These are phyloP conservation scores for Apocrypta bakeri DNA, from an alignment of 1,140 invertebrate species.

Conservation along the genomic window DNA sequence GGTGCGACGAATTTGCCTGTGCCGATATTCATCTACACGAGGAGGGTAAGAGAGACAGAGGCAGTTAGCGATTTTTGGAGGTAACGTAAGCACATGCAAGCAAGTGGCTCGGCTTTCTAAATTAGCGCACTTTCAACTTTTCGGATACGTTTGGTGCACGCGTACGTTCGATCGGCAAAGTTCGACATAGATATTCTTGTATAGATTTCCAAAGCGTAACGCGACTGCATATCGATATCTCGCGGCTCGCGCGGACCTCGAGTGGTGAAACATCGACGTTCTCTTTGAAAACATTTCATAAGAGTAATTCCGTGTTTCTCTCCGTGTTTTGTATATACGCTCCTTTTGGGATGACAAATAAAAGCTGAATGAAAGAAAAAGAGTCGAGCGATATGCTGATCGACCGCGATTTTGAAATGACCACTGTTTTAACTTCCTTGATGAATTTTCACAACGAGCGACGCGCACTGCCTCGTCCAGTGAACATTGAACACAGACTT, in stretches of 20 bases:
- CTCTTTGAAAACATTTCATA: slow-evolving; percentile 24
- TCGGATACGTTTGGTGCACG: too few relatives aligned
- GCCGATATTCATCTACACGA: too few relatives aligned
- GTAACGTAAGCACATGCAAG: too few relatives aligned
- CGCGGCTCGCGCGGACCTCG: background rate
- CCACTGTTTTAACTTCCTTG: slow-evolving; percentile 36
- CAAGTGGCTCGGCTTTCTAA: too few relatives aligned
- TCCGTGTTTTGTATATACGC: slow-evolving; percentile 23
- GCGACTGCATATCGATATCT: too few relatives aligned
- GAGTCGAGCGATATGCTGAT: background rate
- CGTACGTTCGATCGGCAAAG: too few relatives aligned
- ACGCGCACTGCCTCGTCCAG: too few relatives aligned
- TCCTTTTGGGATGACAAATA: background rate
- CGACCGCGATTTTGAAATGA: slow-evolving; percentile 23
- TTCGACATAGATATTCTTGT: too few relatives aligned
- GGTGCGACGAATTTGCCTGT: background rate
- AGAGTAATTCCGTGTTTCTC: slow-evolving; percentile 3
- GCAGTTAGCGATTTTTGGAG: too few relatives aligned
- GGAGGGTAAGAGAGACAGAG: too few relatives aligned
- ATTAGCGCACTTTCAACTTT: background rate
- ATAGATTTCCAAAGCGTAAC: too few relatives aligned
- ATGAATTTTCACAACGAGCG: slow-evolving; percentile 30
- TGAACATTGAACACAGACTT: too few relatives aligned
- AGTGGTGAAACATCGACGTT: slow-evolving; percentile 1
- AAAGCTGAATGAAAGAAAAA: slow-evolving; percentile 3